Conservation (phyloP, 2,888 invertebrate genomes). For the Calephelis perditalis region DNA sequence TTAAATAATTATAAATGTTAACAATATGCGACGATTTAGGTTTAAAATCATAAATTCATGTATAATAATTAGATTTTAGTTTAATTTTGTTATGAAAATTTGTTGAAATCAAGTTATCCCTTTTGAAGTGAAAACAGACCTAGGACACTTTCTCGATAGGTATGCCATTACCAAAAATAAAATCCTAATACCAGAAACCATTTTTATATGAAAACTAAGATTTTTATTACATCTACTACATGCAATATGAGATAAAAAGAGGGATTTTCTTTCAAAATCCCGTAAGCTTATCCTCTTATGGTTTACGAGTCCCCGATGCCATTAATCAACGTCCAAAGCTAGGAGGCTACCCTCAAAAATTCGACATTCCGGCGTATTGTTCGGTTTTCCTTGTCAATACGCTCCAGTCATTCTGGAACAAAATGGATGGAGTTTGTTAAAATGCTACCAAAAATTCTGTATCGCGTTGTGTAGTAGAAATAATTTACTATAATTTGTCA, state of each 20-base stretch:
- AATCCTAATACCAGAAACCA: not conserved
- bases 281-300: slow-evolving; percentile 16
- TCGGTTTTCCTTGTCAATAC: slow-evolving; percentile 34
- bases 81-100: too few species aligned
- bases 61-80: too few species aligned
- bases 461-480: not conserved
- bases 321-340: slow-evolving; percentile 58
- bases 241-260: not conserved
- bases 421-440: slow-evolving; percentile 24
- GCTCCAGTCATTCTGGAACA: slow-evolving; percentile 38
- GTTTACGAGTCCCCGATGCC: slow-evolving; percentile 28
- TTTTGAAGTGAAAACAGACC: too few species aligned
- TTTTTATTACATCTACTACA: slow-evolving; percentile 5
- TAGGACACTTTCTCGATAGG: too few species aligned
- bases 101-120: too few species aligned
- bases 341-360: slow-evolving; percentile 58
- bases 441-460: slow-evolving; percentile 15
- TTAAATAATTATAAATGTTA: too few species aligned
- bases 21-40: too few species aligned
- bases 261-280: slow-evolving; percentile 17
- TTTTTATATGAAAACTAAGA: not conserved
- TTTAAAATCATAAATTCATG: too few species aligned
- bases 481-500: not conserved
- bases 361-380: slow-evolving; percentile 47
- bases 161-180: too few species aligned